Conservation (phyloP, 1,140 invertebrate species). For the Drosophila tani region DNA sequence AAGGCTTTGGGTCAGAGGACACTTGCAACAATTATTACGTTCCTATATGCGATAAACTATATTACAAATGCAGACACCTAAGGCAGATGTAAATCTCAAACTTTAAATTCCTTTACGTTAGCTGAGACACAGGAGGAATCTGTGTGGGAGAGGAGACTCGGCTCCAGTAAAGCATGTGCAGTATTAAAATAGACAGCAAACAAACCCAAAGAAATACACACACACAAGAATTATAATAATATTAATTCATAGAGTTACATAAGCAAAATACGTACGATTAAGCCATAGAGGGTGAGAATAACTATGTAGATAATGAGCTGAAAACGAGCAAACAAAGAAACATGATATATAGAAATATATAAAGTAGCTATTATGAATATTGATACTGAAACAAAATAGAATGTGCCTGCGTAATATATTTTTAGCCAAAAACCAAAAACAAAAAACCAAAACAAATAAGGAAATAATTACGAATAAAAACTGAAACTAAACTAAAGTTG, state of each 20-base stretch:
- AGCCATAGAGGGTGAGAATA: slow-evolving; percentile 49
- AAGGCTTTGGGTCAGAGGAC: slow-evolving; percentile 50
- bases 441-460: slow-evolving; percentile 24
- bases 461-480: slow-evolving; percentile 26
- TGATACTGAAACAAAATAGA: slow-evolving; percentile 85
- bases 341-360: slow-evolving; percentile 46
- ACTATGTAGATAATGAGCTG: slow-evolving; percentile 78
- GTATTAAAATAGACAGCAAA: slow-evolving; percentile 59
- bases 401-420: slow-evolving; percentile 85
- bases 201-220: slow-evolving; percentile 38
- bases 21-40: slow-evolving; percentile 74
- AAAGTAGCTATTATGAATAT: slow-evolving; percentile 76
- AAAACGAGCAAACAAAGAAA: slow-evolving; percentile 65
- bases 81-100: slow-evolving; percentile 43
- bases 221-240: slow-evolving; percentile 37
- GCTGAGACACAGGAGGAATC: slow-evolving; percentile 7
- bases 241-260: slow-evolving; percentile 59
- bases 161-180: slow-evolving; percentile 68
- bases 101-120: slow-evolving; percentile 48
- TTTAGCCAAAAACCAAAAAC: slow-evolving; percentile 69
- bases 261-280: slow-evolving; percentile 44
- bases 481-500: slow-evolving; percentile 48
- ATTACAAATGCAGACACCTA: slow-evolving; percentile 46
- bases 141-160: slow-evolving; percentile 21
- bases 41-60: slow-evolving; percentile 77